Evolutionary conservation across 2,797 vertebrate genomes (phyloP).

Genomic region (Pteropus rufus): DNA sequence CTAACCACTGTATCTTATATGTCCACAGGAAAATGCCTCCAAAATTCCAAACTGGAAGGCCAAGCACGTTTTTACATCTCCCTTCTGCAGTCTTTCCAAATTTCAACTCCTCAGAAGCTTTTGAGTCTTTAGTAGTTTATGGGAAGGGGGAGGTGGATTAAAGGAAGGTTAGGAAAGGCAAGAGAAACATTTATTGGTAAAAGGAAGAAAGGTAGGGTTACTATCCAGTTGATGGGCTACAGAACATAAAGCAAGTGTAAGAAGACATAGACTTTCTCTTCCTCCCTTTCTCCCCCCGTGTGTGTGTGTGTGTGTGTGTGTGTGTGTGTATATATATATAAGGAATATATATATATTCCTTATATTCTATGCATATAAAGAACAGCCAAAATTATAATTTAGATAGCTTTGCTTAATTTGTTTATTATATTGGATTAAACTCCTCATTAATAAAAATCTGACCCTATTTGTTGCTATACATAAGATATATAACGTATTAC

Average conservation of each 20-base stretch:
- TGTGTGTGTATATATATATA: too few species aligned
- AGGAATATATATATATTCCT: too few species aligned
- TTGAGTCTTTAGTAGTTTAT: neutral
- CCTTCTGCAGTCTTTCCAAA: neutral
- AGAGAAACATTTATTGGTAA: neutral
- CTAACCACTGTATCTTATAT: neutral
- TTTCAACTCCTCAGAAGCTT: constrained; percentile 35
- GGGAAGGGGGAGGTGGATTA: neutral
- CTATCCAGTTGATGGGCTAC: neutral
- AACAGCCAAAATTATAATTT: constrained; percentile 40
- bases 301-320: too few species aligned
- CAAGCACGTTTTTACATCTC: neutral
- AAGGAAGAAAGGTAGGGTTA: neutral
- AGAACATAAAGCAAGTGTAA: neutral
- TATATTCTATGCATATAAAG: neutral
- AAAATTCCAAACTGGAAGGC: constrained; percentile 13
- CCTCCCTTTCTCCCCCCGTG: too few species aligned
- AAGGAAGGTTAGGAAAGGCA: neutral
- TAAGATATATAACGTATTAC: constrained; percentile 2
- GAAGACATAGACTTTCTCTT: neutral
- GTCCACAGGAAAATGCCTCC: neutral
- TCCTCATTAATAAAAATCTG: constrained; percentile 36
- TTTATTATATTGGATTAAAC: neutral
- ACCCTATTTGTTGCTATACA: neutral
- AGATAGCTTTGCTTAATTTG: constrained; percentile 9